Conservation (phyloP, 1,140 invertebrate genomes). For the Stegodyphus mimosarum region DNA sequence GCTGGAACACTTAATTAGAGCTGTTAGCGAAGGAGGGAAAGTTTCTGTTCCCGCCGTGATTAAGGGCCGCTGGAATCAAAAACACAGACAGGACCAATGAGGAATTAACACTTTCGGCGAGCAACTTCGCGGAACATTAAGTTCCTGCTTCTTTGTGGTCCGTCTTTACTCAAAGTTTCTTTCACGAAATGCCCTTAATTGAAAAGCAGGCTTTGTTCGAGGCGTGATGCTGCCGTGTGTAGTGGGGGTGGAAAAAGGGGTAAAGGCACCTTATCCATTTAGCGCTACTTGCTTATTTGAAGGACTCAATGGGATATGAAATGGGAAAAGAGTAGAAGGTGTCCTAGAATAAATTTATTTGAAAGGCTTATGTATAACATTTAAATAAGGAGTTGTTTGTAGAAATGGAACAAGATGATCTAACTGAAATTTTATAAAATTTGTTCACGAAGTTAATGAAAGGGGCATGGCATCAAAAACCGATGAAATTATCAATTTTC, state of each 20-base stretch:
- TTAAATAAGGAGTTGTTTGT: no score
- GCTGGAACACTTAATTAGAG: slow-evolving; percentile 31
- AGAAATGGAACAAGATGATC: no score
- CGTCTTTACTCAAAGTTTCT: not conserved
- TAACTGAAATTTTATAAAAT: no score
- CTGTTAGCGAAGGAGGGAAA: not conserved
- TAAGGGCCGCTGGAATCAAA: slow-evolving; percentile 3
- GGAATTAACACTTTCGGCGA: slow-evolving; percentile 29
- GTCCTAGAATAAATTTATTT: not conserved
- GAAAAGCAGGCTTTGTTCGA: no score
- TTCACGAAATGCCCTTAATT: not conserved
- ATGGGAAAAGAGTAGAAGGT: not conserved
- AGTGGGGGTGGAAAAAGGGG: no score
- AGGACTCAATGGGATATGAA: not conserved
- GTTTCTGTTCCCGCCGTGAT: not conserved
- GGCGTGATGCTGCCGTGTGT: no score
- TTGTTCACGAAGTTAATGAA: no score
- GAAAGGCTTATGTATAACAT: no score
- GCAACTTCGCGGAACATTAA: slow-evolving; percentile 22
- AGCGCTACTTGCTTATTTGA: no score
- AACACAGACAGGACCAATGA: not conserved
- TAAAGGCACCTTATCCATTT: no score
- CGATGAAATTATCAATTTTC: no score
- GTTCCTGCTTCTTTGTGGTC: not conserved
- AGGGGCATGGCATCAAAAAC: no score